A percentile compares a stretch with the other conserved stretches of the same genome.
Evolutionary conservation across 2,113 vertebrate species (phyloP).

Genomic region (Tyto alba): DNA sequence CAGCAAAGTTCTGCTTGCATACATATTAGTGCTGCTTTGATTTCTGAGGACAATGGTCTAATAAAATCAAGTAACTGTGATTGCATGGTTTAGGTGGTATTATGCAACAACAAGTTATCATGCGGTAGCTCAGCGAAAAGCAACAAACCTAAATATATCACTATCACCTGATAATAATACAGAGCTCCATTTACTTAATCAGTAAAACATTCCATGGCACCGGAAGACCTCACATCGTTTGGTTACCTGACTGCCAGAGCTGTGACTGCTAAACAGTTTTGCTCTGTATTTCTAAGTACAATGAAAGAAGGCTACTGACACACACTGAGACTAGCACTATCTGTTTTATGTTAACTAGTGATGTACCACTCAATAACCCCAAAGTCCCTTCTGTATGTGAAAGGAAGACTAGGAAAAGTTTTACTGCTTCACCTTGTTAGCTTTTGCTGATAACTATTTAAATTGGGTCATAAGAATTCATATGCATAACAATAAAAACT

Average conservation of each 20-base stretch:
- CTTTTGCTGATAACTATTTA: not conserved
- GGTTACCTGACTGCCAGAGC: not conserved
- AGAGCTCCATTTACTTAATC: constrained; percentile 25
- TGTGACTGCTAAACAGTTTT: not conserved
- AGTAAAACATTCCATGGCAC: not conserved
- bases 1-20: not conserved
- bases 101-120: not conserved
- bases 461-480: not conserved
- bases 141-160: not conserved
- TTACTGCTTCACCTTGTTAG: not conserved
- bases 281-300: not conserved
- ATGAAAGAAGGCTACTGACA: not conserved
- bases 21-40: not conserved
- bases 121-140: constrained; percentile 7
- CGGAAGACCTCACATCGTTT: not conserved
- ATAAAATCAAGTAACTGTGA: not conserved
- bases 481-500: not conserved
- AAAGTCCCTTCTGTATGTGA: not conserved
- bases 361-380: not conserved
- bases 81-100: not conserved
- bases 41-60: not conserved
- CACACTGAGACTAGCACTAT: not conserved
- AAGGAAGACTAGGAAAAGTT: not conserved
- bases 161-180: not conserved
- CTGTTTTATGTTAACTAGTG: not conserved